Evolutionary conservation across 2,888 invertebrate species (phyloP), one percentile per base, ranked within the genome.

Genomic region (Cryptus viduatorius): DNA sequence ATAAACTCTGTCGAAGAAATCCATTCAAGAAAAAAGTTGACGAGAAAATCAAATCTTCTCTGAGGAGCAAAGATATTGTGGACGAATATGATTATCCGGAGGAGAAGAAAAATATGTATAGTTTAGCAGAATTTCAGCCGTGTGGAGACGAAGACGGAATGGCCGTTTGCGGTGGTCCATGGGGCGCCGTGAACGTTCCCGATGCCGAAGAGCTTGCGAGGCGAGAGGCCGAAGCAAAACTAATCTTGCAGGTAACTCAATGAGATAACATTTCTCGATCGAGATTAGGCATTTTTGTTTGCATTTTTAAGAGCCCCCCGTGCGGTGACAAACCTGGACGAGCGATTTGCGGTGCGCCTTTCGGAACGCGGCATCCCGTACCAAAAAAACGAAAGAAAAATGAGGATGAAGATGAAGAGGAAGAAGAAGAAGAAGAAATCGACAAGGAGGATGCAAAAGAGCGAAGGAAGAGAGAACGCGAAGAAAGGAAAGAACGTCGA

Each of bases 121-220:
- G 89, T 29, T 78, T 90, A 10, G 87, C 90, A 4, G 87, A 86
- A 16, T 90, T 90, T 68, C 76, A 75, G 71, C 88, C 90, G 0
- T 90, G 90, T 61, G 90, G 90, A 0, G 89, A 90, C 53, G 90
- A 90, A 46, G 90, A 90, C 68, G 89, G 89, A 24, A 88, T 89
- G 89, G 79, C 86, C 1, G 46, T 89, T 29, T 90, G 90, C 29
- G 88, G 88, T 5, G 90, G 88, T 19, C 90, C 89, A 4, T 90
- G 91, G 90, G 89, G 89, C 12, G 82, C 87, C 29, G 37, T 85
- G 12, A 87, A 90, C 59, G 79, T 87, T 48, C 86, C 88, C 16
- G 87, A 86, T 53, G 86, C 87, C 3, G 85, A 89, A 75, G 89
- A 90, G 82, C 65, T 90, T 7, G 83, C 86, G 1, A 75, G 83